Percentiles rank a stretch among this genome's conserved stretches.
These are phyloP conservation scores for Autographa gamma DNA, from an alignment of 2,888 invertebrate species.

Conservation along the genomic window DNA sequence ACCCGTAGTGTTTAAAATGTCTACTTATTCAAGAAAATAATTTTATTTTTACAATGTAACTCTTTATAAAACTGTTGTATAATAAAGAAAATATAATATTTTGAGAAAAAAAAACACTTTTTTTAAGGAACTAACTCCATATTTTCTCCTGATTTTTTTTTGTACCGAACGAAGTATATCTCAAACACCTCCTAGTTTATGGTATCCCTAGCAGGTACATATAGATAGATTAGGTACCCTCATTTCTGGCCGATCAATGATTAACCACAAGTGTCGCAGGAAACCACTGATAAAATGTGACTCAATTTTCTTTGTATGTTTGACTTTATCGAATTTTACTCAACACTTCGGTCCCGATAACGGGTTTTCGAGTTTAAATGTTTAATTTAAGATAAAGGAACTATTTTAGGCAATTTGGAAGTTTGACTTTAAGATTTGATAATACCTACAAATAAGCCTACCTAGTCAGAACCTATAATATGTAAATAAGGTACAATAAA, in stretches of 20 bases:
- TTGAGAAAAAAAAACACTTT: too few species aligned
- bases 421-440: not conserved
- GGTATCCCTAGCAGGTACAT: slow-evolving; percentile 53
- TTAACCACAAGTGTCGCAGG: slow-evolving; percentile 65
- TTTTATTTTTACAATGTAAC: too few species aligned
- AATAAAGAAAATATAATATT: too few species aligned
- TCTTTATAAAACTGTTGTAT: too few species aligned
- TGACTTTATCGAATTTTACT: slow-evolving; percentile 34
- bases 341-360: slow-evolving; percentile 13
- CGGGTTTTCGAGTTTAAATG: not conserved
- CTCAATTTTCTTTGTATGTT: slow-evolving; percentile 68
- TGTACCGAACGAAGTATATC: slow-evolving; percentile 27
- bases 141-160: too few species aligned
- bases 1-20: too few species aligned
- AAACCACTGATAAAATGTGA: slow-evolving; percentile 72
- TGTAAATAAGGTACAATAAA: too few species aligned
- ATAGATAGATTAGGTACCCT: slow-evolving; percentile 66
- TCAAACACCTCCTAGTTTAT: slow-evolving; percentile 16
- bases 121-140: too few species aligned
- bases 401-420: not conserved
- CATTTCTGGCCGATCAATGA: slow-evolving; percentile 72
- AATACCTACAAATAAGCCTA: too few species aligned
- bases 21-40: too few species aligned
- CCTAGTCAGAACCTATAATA: too few species aligned
- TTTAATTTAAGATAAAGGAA: not conserved